A percentile compares a stretch with the other conserved stretches of the same genome.
These are phyloP conservation scores for Eledone cirrhosa DNA, from an alignment of 2,888 invertebrate species.

Conservation along the genomic window DNA sequence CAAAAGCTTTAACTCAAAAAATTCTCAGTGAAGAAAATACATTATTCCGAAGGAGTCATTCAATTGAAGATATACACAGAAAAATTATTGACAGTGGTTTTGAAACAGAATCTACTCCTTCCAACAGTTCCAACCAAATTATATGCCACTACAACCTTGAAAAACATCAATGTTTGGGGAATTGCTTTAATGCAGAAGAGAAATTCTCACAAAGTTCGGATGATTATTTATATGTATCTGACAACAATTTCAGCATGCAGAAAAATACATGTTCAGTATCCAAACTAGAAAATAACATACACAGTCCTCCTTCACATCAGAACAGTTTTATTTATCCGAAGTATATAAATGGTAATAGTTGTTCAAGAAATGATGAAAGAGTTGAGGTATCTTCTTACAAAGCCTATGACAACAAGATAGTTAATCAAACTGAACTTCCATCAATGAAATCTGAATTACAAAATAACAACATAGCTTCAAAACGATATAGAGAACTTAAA, in stretches of 20 bases:
- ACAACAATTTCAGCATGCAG: neutral
- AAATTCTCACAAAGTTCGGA: neutral
- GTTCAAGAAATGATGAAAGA: neutral
- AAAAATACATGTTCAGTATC: neutral
- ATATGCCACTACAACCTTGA: neutral
- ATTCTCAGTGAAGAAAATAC: neutral
- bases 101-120: conserved; percentile 26
- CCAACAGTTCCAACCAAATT: neutral
- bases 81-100: conserved; percentile 25
- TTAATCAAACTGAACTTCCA: neutral
- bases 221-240: neutral
- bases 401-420: neutral
- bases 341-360: neutral
- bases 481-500: conserved; percentile 51
- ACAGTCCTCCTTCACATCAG: neutral
- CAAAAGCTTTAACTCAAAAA: conserved; percentile 7
- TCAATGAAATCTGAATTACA: neutral
- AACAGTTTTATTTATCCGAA: neutral
- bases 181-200: neutral
- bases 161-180: neutral
- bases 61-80: neutral
- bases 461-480: conserved; percentile 24
- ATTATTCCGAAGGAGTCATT: neutral
- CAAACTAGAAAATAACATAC: neutral
- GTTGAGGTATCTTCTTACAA: neutral